Evolutionary conservation across 2,888 invertebrate species (phyloP).

Genomic region (Scaptomyza polygonia): DNA sequence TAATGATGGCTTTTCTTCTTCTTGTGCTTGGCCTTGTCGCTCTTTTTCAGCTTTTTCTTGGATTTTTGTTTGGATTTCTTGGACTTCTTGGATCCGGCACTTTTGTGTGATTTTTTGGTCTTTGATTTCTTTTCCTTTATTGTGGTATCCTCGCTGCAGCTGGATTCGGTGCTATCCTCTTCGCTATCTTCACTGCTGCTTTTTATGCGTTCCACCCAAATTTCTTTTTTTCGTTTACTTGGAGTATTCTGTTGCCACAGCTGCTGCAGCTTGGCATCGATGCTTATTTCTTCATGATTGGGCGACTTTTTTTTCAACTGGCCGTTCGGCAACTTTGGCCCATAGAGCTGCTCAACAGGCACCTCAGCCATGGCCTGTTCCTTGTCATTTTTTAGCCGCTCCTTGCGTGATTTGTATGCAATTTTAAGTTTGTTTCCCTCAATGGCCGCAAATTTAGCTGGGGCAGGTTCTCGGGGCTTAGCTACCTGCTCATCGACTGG

Average conservation of each 20-base stretch:
- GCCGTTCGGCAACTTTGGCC: constrained; percentile 70
- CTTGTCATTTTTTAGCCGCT: constrained; percentile 55
- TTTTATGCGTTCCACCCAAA: constrained; percentile 57
- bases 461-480: background rate
- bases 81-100: constrained; percentile 45
- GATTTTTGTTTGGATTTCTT: constrained; percentile 62
- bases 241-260: constrained; percentile 58
- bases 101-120: constrained; percentile 48
- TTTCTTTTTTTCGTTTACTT: constrained; percentile 48
- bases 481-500: constrained; percentile 22
- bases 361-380: constrained; percentile 39
- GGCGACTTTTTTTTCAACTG: constrained; percentile 11
- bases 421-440: constrained; percentile 67
- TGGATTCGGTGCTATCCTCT: constrained; percentile 53
- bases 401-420: constrained; percentile 64
- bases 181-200: constrained; percentile 51
- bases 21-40: constrained; percentile 55
- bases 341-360: constrained; percentile 62
- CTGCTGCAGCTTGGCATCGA: constrained; percentile 61
- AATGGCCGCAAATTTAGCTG: constrained; percentile 60
- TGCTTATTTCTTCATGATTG: constrained; percentile 29
- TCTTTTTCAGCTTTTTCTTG: constrained; percentile 67
- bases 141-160: constrained; percentile 14
- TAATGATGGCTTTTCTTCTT: constrained; percentile 70
- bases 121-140: constrained; percentile 33